These are phyloP conservation scores for Eumeta japonica DNA, from an alignment of 1,140 invertebrate species.

Conservation along the genomic window DNA sequence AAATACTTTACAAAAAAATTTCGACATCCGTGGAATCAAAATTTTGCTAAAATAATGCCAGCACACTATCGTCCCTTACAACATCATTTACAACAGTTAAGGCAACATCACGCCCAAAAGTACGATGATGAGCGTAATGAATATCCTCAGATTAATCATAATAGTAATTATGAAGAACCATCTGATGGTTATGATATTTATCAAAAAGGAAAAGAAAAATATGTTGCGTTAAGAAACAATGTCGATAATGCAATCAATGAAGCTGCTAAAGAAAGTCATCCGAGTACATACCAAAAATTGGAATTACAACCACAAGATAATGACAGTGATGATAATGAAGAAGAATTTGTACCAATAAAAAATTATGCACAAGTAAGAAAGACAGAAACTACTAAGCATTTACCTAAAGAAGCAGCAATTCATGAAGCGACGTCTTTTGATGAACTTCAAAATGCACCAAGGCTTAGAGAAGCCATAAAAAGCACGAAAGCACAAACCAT, in stretches of 20 bases:
- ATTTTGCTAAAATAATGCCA: constrained; percentile 45
- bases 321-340: constrained; percentile 23
- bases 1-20: constrained; percentile 37
- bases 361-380: constrained; percentile 68
- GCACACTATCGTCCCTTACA: constrained; percentile 42
- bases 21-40: constrained; percentile 44
- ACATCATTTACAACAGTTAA: constrained; percentile 36
- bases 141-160: constrained; percentile 37
- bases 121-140: constrained; percentile 47
- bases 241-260: constrained; percentile 44
- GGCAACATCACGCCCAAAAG: constrained; percentile 42
- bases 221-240: constrained; percentile 31
- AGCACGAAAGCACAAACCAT: constrained; percentile 71
- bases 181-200: constrained; percentile 51
- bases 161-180: constrained; percentile 24
- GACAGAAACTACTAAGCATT: constrained; percentile 60
- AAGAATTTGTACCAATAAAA: constrained; percentile 66
- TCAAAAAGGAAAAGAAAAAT: constrained; percentile 43
- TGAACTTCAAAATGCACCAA: constrained; percentile 61
- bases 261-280: constrained; percentile 29
- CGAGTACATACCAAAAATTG: constrained; percentile 20
- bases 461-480: constrained; percentile 66
- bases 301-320: constrained; percentile 24
- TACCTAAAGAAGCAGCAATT: constrained; percentile 60
- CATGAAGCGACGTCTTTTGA: constrained; percentile 60